Base-by-base conservation (phyloP, 1,140 invertebrate genomes). In the Trypoxylus dichotomus region DNA sequence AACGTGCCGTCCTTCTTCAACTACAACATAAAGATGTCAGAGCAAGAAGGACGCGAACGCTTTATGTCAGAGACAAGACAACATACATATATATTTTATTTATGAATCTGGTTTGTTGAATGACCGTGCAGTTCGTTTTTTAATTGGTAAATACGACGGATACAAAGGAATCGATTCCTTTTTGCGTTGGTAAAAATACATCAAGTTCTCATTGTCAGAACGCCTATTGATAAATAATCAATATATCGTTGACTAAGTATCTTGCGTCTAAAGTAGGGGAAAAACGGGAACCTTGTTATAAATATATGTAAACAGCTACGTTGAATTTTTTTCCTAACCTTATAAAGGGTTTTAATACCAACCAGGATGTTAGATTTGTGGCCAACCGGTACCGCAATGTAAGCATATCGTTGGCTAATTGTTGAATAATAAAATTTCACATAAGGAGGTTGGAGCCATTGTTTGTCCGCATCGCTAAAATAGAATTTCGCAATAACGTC, bases 261-360 rank as follows among this genome's bases (percentile, higher is more conserved):
- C 21, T 37, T 29, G 15, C 27, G 13, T 68, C 60, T 27, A 68
- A 25, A 1, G 27, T 29, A 68, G 27, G 21, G 27, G 60, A 68
- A 68, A 68, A 68, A 68, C 60, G 60, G 60, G 11, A 68, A 68
- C 60, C 60, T 68, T 68, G 60, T 68, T 68, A 68, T 68, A 68
- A 68, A 68, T 68, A 68, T 68, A 68, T 68, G 60, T 68, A 68
- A 68, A 68, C 60, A n/a, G 60, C 60, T 27, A 5, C 60, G 60
- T 68, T 54, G 47, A 27, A 24, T 68, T 68, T 68, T 68, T 68
- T 68, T 68, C 60, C 27, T 68, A 68, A 29, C 60, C 60, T 27
- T 68, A 68, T 68, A 27, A 68, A 68, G 60, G 60, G 60, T 27
- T 29, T 68, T 13, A 29, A 68, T 68, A 27, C 60, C 27, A 68